These are phyloP conservation scores for Sardinella longiceps DNA, from an alignment of 2,797 vertebrate species.

Conservation along the genomic window DNA sequence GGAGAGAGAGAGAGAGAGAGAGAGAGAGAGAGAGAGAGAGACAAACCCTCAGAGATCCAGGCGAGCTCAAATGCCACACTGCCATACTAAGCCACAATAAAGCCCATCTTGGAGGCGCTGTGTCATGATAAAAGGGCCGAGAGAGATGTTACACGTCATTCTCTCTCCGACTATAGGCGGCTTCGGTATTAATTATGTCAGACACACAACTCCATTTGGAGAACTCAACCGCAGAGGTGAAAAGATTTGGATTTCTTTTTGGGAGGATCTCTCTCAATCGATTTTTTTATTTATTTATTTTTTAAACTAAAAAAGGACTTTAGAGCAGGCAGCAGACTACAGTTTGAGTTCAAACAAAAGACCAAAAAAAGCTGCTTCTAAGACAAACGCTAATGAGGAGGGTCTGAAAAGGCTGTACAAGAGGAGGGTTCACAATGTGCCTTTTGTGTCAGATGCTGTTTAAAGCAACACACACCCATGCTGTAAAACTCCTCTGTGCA, in stretches of 20 bases:
- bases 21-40: slow-evolving; percentile 59
- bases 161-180: not conserved
- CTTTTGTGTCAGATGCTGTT: not conserved
- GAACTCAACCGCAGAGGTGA: too few relatives aligned
- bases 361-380: not conserved
- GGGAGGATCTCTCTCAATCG: not conserved
- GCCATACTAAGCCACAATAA: not conserved
- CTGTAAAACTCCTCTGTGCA: too few relatives aligned
- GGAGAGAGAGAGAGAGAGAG: slow-evolving; percentile 47
- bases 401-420: not conserved
- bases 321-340: not conserved
- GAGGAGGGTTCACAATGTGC: not conserved
- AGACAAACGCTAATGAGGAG: not conserved
- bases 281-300: too few relatives aligned
- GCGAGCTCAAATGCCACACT: not conserved
- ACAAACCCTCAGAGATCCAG: slow-evolving; percentile 63
- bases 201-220: not conserved
- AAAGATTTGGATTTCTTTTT: not conserved
- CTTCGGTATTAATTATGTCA: not conserved
- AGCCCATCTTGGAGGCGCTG: not conserved
- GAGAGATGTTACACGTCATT: not conserved
- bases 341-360: not conserved
- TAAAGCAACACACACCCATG: too few relatives aligned
- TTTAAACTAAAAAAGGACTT: too few relatives aligned
- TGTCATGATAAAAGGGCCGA: not conserved